Evolutionary conservation across 2,113 vertebrate species (phyloP).

Genomic region (Otus sunia): DNA sequence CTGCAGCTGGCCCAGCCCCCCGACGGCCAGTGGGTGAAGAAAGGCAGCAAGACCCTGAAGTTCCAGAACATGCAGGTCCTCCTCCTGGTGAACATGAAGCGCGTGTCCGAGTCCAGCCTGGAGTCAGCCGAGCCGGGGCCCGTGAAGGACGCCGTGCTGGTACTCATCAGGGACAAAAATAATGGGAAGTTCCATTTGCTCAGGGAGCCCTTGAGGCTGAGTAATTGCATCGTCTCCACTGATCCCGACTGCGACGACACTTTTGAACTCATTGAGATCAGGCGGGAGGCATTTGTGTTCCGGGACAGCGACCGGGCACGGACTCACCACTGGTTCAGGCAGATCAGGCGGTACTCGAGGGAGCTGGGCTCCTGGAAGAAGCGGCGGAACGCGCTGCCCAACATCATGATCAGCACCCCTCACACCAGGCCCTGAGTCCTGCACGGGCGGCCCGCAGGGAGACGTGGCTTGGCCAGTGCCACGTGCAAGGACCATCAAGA

Average conservation of each 20-base stretch:
- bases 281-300: slow-evolving; percentile 87
- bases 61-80: slow-evolving; percentile 91
- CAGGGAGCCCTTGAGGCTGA: slow-evolving; percentile 86
- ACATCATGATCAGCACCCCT: slow-evolving; percentile 92
- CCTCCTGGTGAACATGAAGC: slow-evolving; percentile 82
- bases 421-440: slow-evolving; percentile 82
- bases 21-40: slow-evolving; percentile 89
- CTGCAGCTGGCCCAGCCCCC: slow-evolving; percentile 88
- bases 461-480: not conserved
- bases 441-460: not conserved
- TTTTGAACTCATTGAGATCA: slow-evolving; percentile 89
- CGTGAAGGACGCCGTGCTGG: slow-evolving; percentile 83
- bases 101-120: slow-evolving; percentile 59
- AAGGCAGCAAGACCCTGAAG: slow-evolving; percentile 89
- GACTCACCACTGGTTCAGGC: slow-evolving; percentile 90
- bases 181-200: slow-evolving; percentile 88
- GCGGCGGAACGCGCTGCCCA: slow-evolving; percentile 88
- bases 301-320: slow-evolving; percentile 84
- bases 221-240: slow-evolving; percentile 86
- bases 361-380: slow-evolving; percentile 89
- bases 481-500: not conserved
- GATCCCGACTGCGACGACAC: slow-evolving; percentile 88
- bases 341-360: slow-evolving; percentile 82
- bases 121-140: slow-evolving; percentile 64
- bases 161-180: slow-evolving; percentile 91